A percentile compares a stretch with the other conserved stretches of the same genome.
Evolutionary conservation across 2,888 invertebrate genomes (phyloP).

Genomic region (Hybos culiciformis): DNA sequence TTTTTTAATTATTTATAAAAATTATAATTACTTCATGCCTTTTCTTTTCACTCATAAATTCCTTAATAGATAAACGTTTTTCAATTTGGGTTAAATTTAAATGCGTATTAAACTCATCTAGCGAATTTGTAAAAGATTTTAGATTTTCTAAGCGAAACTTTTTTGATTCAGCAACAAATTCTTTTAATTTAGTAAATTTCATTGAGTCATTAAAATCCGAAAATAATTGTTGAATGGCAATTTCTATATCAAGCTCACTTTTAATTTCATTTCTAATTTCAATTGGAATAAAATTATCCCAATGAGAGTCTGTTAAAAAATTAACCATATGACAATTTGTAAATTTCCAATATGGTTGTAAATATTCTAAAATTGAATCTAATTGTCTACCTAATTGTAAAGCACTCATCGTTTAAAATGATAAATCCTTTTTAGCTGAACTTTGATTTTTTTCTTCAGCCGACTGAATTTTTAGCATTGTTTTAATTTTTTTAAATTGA

Average conservation of each 20-base stretch:
- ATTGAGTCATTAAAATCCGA: constrained; percentile 30
- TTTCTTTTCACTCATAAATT: constrained; percentile 69
- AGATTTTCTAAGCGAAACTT: constrained; percentile 18
- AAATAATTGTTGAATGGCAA: constrained; percentile 38
- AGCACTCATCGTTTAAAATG: constrained; percentile 19
- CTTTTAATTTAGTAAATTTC: constrained; percentile 15
- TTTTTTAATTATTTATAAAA: not conserved
- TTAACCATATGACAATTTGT: constrained; percentile 68
- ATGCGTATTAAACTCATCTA: constrained; percentile 29
- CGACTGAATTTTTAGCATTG: constrained; percentile 35
- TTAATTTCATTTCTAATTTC: constrained; percentile 41
- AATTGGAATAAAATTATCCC: constrained; percentile 45
- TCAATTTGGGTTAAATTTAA: constrained; percentile 23
- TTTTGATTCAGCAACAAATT: constrained; percentile 18
- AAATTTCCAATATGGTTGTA: constrained; percentile 46
- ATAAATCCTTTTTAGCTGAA: constrained; percentile 24
- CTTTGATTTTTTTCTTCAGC: constrained; percentile 8
- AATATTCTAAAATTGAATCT: constrained; percentile 40
- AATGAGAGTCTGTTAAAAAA: constrained; percentile 52
- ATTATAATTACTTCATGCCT: constrained; percentile 51
- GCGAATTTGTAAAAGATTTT: constrained; percentile 19
- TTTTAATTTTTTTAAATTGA: constrained; percentile 54
- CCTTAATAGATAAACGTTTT: constrained; percentile 35
- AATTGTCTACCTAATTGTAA: constrained; percentile 32
- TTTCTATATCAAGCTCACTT: constrained; percentile 27